A percentile compares a stretch with the other conserved stretches of the same genome.
Evolutionary conservation across 2,797 vertebrate genomes (phyloP).

Genomic region (Acrocephalus scirpaceus): DNA sequence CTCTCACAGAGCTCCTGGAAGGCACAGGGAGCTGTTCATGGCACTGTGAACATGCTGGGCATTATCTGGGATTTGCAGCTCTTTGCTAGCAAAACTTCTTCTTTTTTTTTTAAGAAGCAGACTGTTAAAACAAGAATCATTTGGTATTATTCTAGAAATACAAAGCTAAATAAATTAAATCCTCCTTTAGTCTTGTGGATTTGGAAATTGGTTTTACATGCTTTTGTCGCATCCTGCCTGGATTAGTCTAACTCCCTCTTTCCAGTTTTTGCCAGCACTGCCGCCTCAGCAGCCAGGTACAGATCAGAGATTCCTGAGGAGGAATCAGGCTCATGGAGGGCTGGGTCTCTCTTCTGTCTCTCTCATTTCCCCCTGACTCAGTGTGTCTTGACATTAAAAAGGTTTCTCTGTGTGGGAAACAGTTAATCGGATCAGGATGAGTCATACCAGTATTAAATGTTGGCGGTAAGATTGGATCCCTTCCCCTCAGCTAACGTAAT

Average conservation of each 20-base stretch:
- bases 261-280: not conserved
- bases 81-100: not conserved
- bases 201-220: conserved; percentile 47
- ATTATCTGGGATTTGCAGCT: conserved; percentile 22
- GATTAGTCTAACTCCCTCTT: conserved; percentile 30
- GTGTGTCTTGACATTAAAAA: conserved; percentile 8
- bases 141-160: conserved; percentile 31
- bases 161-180: conserved; percentile 34
- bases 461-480: not conserved
- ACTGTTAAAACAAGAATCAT: conserved; percentile 14
- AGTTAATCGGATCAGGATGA: conserved; percentile 36
- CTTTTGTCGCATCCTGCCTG: conserved; percentile 7
- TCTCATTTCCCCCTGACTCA: not conserved
- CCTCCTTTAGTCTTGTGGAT: not conserved
- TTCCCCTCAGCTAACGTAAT: not conserved
- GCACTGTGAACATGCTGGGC: not conserved
- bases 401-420: conserved; percentile 1
- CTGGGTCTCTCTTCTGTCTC: not conserved
- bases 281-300: not conserved
- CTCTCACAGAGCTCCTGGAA: not conserved
- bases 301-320: not conserved
- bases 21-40: not conserved
- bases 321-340: not conserved
- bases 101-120: not conserved
- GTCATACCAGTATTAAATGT: not conserved